These are phyloP conservation scores for Cetonia aurata DNA, from an alignment of 2,888 invertebrate genomes.

Conservation along the genomic window DNA sequence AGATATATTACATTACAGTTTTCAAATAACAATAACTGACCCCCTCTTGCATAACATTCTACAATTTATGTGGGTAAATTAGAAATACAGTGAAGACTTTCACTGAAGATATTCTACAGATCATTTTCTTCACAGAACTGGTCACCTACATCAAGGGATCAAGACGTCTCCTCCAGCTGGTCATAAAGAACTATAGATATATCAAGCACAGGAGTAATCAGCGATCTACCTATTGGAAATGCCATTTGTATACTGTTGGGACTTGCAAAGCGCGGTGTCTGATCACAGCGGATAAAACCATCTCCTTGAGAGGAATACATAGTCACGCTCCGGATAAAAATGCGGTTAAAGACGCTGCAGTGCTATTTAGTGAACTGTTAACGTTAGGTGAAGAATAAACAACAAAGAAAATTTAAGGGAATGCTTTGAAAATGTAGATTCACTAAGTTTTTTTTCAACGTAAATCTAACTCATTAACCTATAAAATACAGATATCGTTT, in stretches of 20 bases:
- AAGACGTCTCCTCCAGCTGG: conserved; percentile 57
- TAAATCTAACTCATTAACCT: too few species aligned
- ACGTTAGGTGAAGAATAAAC: too few species aligned
- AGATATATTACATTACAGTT: too few species aligned
- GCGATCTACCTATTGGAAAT: conserved; percentile 63
- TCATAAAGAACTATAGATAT: conserved; percentile 60
- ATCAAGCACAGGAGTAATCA: conserved; percentile 61
- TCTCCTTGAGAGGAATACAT: conserved; percentile 54
- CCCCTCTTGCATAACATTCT: too few species aligned
- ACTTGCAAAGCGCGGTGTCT: conserved; percentile 60
- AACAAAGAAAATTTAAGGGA: too few species aligned
- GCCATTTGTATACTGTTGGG: conserved; percentile 60
- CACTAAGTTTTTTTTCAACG: too few species aligned
- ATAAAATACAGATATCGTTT: too few species aligned
- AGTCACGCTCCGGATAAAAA: conserved; percentile 48
- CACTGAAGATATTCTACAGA: neutral
- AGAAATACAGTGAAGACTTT: too few species aligned
- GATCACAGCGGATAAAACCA: conserved; percentile 52
- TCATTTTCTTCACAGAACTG: conserved; percentile 55
- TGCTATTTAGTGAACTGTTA: conserved; percentile 10
- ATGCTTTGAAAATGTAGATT: too few species aligned
- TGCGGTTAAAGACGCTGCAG: conserved; percentile 18
- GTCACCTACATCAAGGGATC: conserved; percentile 60
- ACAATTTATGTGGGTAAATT: too few species aligned
- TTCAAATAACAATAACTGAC: too few species aligned